Percentiles rank a stretch among this genome's conserved stretches.
phyloP scores from a whole-genome alignment of 2,113 vertebrate species.

The Erythrocebus patas region DNA sequence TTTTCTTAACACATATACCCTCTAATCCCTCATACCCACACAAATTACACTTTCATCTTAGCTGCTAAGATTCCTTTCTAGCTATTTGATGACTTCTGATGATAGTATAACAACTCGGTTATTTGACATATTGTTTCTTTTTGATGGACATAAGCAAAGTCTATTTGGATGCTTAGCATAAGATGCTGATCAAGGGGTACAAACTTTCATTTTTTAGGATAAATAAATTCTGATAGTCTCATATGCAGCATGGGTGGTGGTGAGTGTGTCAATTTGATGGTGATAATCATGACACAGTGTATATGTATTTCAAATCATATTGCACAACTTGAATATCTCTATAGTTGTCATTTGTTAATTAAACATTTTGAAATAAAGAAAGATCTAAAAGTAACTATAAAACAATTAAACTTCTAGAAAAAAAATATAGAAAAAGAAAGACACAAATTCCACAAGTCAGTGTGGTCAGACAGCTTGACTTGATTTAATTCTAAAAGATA shows the following conservation, averaged over 20 bases:
- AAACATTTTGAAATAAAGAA: background rate
- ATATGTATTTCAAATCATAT: background rate
- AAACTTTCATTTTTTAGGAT: background rate
- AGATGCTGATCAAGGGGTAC: background rate
- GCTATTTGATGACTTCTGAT: slow-evolving; percentile 9
- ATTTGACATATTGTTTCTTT: slow-evolving; percentile 40
- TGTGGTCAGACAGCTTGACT: slow-evolving; percentile 9
- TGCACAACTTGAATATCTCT: background rate
- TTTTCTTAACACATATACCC: background rate
- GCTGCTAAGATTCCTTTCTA: background rate
- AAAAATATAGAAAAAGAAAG: background rate
- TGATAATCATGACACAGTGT: background rate
- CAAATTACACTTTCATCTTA: slow-evolving; percentile 29
- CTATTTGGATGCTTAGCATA: background rate
- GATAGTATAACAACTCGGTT: background rate
- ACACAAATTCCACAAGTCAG: slow-evolving; percentile 40
- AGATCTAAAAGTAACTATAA: background rate
- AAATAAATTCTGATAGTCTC: background rate
- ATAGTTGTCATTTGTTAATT: background rate
- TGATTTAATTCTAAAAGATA: slow-evolving; percentile 40
- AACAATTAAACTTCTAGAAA: background rate
- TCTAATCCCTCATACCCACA: background rate
- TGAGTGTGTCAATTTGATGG: background rate
- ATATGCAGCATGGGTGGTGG: background rate
- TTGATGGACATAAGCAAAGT: background rate